Base-by-base conservation (phyloP, 2,888 invertebrate species). In the Frankliniella fusca region DNA sequence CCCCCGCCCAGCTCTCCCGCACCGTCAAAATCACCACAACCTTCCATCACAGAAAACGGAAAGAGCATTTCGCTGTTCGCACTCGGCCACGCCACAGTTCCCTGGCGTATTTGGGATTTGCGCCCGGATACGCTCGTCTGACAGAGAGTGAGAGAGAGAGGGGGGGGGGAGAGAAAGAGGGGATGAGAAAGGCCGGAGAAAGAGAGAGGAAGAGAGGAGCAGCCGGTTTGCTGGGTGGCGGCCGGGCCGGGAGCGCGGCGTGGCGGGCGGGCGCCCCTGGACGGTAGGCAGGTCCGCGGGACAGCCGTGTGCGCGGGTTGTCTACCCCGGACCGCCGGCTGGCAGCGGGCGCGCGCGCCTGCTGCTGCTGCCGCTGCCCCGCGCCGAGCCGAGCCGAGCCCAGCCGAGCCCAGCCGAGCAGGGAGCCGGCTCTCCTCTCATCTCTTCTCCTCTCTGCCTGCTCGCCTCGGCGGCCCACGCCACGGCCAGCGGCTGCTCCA, bases 181-280 rank as follows among this genome's bases (percentile, higher is more conserved):
- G 15, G 50, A 11, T 50, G 54, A 18, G 54, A 9, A 54, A 54
- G 54, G n/a, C n/a, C n/a, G n/a, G n/a, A 15, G 15, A 18, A 9
- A 2, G 54, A 54, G 54, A 18, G 54, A 54, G 54, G 54, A 7
- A 18, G 54, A 18, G 54, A 18, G 54, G 54, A 54, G 54, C 54
- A 12, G 54, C 54, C 15, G 54, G 70, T 23, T n/a, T 70, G 54
- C 54, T 54, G 54, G 54, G 54, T 9, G 54, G 2, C 18, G 15
- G 11, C 0, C 61, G 1, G 15, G 61, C 0, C 18, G 61, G 20
- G 15, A 10, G 61, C 20, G 61, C 10, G 38, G 15, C 61, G 61
- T n/a, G 61, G 61, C 61, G 7, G n/a, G 61, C 61, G 61, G 61
- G 61, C 61, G 61, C 61, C 61, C 54, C 61, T 61, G 61, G 61